A percentile compares a stretch with the other conserved stretches of the same genome.
phyloP scores from a whole-genome alignment of 2,113 vertebrate species.

The Osmerus mordax region DNA sequence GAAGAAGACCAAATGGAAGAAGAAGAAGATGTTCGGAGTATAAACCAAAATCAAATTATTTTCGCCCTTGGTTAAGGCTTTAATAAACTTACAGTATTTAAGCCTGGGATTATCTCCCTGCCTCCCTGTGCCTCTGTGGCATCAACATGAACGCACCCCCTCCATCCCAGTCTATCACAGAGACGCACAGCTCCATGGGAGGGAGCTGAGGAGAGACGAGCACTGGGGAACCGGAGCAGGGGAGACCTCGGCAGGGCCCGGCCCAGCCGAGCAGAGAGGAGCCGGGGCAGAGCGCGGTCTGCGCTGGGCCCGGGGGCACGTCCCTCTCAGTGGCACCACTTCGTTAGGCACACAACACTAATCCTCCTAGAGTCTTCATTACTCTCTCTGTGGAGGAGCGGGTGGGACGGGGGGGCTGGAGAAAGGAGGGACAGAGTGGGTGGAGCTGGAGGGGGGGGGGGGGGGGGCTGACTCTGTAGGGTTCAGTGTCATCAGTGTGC shows the following conservation, averaged over 20 bases:
- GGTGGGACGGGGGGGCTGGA: constrained; percentile 34
- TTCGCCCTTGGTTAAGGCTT: constrained; percentile 64
- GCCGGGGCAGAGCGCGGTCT: constrained; percentile 33
- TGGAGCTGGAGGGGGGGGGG: constrained; percentile 34
- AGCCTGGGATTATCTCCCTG: constrained; percentile 71
- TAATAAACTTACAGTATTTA: constrained; percentile 59
- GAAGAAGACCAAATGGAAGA: constrained; percentile 42
- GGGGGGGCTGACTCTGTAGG: constrained; percentile 56
- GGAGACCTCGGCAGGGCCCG: constrained; percentile 35
- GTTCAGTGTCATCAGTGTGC: constrained; percentile 61
- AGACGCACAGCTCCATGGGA: constrained; percentile 66
- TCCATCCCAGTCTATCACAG: constrained; percentile 72
- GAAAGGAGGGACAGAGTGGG: neutral
- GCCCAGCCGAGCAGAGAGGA: constrained; percentile 24
- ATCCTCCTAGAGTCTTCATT: constrained; percentile 74
- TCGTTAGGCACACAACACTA: constrained; percentile 69
- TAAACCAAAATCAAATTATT: constrained; percentile 64
- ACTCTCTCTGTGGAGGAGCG: constrained; percentile 58
- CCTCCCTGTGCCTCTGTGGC: constrained; percentile 61
- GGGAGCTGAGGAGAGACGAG: constrained; percentile 55
- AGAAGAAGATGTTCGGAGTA: constrained; percentile 28
- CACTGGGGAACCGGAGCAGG: constrained; percentile 56
- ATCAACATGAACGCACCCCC: constrained; percentile 67
- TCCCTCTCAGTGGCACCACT: constrained; percentile 67
- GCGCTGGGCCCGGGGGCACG: constrained; percentile 61